phyloP scores from a whole-genome alignment of 2,113 vertebrate species.

The Bagarius yarrelli region DNA sequence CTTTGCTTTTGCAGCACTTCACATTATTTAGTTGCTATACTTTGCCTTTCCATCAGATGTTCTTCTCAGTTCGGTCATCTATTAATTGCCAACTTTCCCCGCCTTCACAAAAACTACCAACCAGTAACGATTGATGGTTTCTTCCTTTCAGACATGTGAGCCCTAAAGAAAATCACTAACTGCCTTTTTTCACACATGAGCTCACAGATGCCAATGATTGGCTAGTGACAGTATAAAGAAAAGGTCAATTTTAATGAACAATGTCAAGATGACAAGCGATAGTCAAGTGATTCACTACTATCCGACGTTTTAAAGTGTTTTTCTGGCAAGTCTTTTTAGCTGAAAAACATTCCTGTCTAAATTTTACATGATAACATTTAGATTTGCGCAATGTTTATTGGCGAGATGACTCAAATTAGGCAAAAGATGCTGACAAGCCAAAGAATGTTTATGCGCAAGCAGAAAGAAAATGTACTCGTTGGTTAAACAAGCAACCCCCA shows the following conservation, averaged over 20 bases:
- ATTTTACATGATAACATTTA: neutral
- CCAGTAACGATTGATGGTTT: neutral
- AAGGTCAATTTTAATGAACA: neutral
- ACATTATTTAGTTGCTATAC: neutral
- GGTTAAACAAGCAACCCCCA: neutral
- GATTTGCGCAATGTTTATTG: neutral
- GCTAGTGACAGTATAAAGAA: neutral
- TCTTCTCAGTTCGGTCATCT: neutral
- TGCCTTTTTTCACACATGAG: neutral
- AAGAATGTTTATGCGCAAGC: neutral
- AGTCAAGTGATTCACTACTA: neutral
- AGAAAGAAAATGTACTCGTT: neutral
- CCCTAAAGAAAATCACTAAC: neutral
- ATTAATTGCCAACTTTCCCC: neutral
- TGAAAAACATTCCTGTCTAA: too few species aligned
- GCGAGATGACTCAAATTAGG: neutral
- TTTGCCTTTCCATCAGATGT: neutral
- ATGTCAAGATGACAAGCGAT: neutral
- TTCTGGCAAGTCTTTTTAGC: neutral
- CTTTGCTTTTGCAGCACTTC: neutral
- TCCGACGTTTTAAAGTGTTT: neutral
- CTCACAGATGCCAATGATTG: neutral
- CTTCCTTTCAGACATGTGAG: neutral
- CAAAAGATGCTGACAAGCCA: neutral
- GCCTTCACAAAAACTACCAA: neutral